Percentiles rank a stretch among this genome's conserved stretches.
phyloP scores from a whole-genome alignment of 2,888 invertebrate species.

The Operophtera brumata region DNA sequence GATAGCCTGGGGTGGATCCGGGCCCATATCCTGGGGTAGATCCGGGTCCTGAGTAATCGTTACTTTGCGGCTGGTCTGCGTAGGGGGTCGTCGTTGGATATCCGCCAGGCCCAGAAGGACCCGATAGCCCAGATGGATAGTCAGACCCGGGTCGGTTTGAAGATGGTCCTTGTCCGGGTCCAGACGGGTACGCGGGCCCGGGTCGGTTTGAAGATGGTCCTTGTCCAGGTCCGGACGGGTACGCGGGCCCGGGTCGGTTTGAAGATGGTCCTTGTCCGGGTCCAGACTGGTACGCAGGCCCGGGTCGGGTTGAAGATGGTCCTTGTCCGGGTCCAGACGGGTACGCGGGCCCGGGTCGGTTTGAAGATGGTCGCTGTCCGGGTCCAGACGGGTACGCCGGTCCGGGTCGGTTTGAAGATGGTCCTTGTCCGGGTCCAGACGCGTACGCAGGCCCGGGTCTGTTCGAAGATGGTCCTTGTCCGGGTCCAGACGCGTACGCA shows the following conservation, averaged over 20 bases:
- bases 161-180: slow-evolving; percentile 31
- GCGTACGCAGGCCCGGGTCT: slow-evolving; percentile 42
- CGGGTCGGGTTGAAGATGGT: slow-evolving; percentile 47
- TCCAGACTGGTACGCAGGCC: slow-evolving; percentile 21
- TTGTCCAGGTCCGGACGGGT: not conserved
- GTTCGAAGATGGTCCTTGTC: slow-evolving; percentile 39
- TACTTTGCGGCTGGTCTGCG: slow-evolving; percentile 45
- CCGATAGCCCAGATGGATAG: slow-evolving; percentile 8
- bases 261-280: not conserved
- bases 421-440: not conserved
- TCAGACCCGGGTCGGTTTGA: slow-evolving; percentile 48
- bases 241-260: no score
- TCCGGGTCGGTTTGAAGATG: no score
- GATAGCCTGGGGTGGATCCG: slow-evolving; percentile 54
- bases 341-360: slow-evolving; percentile 42
- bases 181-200: slow-evolving; percentile 28
- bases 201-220: slow-evolving; percentile 54
- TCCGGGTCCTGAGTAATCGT: slow-evolving; percentile 48
- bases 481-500: slow-evolving; percentile 19
- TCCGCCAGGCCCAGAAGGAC: slow-evolving; percentile 5
- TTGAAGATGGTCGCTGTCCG: slow-evolving; percentile 45
- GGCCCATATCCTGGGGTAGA: slow-evolving; percentile 53
- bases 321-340: slow-evolving; percentile 28
- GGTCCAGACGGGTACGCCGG: no score
- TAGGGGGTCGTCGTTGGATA: slow-evolving; percentile 32